Evolutionary conservation across 2,797 vertebrate genomes (phyloP), one percentile per base, ranked within the genome.

Genomic region (Yasuhikotakia modesta): DNA sequence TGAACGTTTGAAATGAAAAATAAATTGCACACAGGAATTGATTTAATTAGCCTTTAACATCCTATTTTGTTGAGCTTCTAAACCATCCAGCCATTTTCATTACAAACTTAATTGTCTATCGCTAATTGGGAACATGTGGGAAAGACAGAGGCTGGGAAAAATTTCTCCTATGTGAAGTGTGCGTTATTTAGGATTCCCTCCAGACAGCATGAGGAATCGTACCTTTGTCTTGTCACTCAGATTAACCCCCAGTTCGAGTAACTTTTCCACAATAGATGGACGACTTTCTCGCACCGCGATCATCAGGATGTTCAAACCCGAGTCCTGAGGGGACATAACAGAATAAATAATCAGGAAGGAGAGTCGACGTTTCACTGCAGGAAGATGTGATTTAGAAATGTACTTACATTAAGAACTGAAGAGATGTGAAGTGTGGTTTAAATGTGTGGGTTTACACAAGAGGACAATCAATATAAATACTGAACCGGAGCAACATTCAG

Each of bases 241-340:
- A 79, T 66, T 88, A 14, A 86, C 82, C 22, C 87, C 87, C 76
- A 91, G 77, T 24, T 91, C 88, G 58, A 91, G 79, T 43, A 91
- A 79, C 52, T 81, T 83, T 30, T 90, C 86, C 52, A 89, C 84
- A 55, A 88, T 66, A 39, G 85, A 73, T 35, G 86, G 52, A 24
- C 87, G 82, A 79, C 85, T 89, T 57, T 91, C 89, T 53, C 78
- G 86, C 48, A 87, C 86, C 0, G 87, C 89, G 2, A 91, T 81
- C 87, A 91, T 88, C 71, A 90, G 71, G 10, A 88, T 82, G n/a
- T 76, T 90, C n/a, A 90, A 43, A 17, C 88, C 87, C 0, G 85
- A 90, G 69, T 88, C 87, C 90, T 91, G 72, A 1, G 65, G 74
- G 53, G 53, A 19, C 14, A 58, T 70, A 10, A 58, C 21, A 21